These are phyloP conservation scores for Ligdia adustata DNA, from an alignment of 2,888 invertebrate genomes.

Conservation along the genomic window DNA sequence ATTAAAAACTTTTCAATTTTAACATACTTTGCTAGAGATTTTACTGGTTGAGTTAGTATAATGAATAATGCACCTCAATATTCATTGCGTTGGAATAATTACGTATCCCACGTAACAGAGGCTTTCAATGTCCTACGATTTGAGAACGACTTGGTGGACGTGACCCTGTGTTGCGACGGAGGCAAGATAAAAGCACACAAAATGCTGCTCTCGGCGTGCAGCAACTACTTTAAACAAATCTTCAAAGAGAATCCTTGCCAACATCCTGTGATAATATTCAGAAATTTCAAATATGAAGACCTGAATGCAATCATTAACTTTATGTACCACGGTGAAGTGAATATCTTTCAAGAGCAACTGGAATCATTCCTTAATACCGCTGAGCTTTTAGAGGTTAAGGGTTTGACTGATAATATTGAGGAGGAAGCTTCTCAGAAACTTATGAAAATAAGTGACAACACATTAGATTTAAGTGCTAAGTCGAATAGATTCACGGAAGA, in stretches of 20 bases:
- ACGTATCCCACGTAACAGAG: conserved; percentile 90
- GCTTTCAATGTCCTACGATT: conserved; percentile 90
- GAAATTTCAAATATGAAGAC: conserved; percentile 91
- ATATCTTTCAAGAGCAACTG: conserved; percentile 90
- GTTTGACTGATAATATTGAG: conserved; percentile 86
- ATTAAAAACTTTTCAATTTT: not conserved
- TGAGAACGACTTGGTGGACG: conserved; percentile 91
- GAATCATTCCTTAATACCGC: conserved; percentile 91
- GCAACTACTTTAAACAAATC: conserved; percentile 89
- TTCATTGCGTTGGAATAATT: conserved; percentile 94
- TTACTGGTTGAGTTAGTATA: conserved; percentile 30
- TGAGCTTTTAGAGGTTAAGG: conserved; percentile 90
- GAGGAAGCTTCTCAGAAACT: conserved; percentile 69
- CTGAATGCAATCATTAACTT: conserved; percentile 91
- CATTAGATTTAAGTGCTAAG: conserved; percentile 75
- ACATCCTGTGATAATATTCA: conserved; percentile 92
- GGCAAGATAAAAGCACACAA: conserved; percentile 93
- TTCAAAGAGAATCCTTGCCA: conserved; percentile 91
- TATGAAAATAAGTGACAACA: conserved; percentile 61
- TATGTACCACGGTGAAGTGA: conserved; percentile 93
- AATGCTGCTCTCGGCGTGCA: conserved; percentile 93
- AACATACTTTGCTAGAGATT: conserved; percentile 8
- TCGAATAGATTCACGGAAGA: conserved; percentile 61
- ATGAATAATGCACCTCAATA: conserved; percentile 90
- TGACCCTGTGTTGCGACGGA: conserved; percentile 93